Conservation (phyloP, 2,113 vertebrate species). For the Apus apus region DNA sequence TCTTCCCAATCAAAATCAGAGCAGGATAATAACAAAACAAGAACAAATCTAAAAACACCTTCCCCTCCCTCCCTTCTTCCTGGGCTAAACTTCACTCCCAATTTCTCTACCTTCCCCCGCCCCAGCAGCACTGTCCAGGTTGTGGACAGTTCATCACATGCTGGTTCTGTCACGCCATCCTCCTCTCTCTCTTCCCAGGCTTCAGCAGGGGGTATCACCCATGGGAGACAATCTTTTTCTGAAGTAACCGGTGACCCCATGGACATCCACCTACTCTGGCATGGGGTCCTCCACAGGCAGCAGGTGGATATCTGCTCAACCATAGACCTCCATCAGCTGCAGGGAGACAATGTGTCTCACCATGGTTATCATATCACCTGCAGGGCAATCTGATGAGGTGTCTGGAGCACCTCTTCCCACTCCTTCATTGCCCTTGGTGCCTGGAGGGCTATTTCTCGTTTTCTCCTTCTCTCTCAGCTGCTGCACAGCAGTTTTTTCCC, state of each 20-base stretch:
- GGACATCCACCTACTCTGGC: neutral
- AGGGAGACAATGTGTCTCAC: neutral
- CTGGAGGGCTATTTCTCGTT: too few species aligned
- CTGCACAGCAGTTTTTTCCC: neutral
- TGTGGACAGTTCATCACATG: too few species aligned
- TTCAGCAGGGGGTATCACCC: accelerated
- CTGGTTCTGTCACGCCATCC: neutral
- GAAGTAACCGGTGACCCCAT: neutral
- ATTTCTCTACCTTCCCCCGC: too few species aligned
- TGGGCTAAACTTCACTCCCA: neutral
- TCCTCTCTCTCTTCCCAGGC: neutral
- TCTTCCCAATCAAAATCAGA: neutral
- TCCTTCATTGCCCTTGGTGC: too few species aligned
- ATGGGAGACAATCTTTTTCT: neutral
- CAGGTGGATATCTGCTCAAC: neutral
- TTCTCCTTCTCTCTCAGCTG: neutral
- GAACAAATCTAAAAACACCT: neutral
- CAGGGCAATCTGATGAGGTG: too few species aligned
- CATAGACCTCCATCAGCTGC: too few species aligned
- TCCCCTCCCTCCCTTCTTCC: neutral
- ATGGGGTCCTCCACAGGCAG: too few species aligned
- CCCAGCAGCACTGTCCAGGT: too few species aligned
- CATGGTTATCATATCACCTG: neutral
- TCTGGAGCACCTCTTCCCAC: too few species aligned
- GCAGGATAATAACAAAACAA: neutral